Evolutionary conservation across 1,140 invertebrate genomes (phyloP), one percentile per base, ranked within the genome.

Genomic region (Cecropterus lyciades): DNA sequence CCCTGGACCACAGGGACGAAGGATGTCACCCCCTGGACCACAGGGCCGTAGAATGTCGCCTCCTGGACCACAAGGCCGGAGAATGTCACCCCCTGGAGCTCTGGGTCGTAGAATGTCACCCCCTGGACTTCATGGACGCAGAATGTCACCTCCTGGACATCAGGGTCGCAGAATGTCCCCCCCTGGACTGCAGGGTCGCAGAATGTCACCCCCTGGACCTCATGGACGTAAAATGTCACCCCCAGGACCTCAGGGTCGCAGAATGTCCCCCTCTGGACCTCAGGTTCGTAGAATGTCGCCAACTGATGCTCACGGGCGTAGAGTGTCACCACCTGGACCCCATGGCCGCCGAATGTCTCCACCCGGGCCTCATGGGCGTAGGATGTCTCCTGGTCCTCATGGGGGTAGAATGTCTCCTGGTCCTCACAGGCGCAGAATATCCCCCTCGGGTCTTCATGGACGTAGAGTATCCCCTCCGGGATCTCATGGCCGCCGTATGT

Each of bases 1-100:
- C 5, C 11, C 37, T 6, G 55, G 20, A 0, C 55, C 20, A 30
- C 42, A 45, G 8, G 42, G 20, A 0, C 42, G 42, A 3, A 27
- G 20, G 6, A 24, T 57, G 20, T 45, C 55, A 5, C 53, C 53
- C 1, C 0, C 37, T 13, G 52, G 33, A 1, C 14, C 14, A 7
- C 42, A 56, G 16, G 53, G 37, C 3, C 33, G 53, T 14, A 8
- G 57, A 8, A n/a, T 62, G 45, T 62, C 57, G 13, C 37, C 37
- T 40, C n/a, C n/a, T n/a, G 60, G 46, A 6, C 13, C 17, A 7
- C 37, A 43, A 7, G 53, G 53, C 13, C 49, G 45, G 5, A 55
- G 40, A 55, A 40, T 65, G 37, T 48, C 62, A 7, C 30, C 64
- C 1, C 30, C 43, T 3, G 45, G 40, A 6, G 17, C n/a, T 13